Evolutionary conservation across 1,140 invertebrate genomes (phyloP).

Genomic region (Brachionus angularis): DNA sequence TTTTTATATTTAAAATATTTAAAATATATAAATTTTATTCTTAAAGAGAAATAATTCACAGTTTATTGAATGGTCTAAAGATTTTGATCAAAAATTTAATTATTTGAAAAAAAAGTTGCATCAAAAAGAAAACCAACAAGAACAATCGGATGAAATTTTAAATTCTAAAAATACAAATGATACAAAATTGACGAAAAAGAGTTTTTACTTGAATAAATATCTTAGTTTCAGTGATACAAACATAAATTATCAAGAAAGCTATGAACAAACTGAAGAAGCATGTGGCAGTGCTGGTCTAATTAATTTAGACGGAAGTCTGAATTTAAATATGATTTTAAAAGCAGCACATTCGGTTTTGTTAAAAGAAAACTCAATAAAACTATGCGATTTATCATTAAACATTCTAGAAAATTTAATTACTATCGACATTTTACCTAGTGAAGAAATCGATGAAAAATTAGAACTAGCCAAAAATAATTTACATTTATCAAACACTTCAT

Average conservation of each 20-base stretch:
- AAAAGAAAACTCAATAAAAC: slow-evolving; percentile 34
- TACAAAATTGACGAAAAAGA: no score
- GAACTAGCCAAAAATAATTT: slow-evolving; percentile 1
- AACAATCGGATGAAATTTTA: no score
- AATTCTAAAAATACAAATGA: no score
- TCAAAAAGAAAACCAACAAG: not conserved
- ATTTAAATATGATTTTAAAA: slow-evolving; percentile 26
- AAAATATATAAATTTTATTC: no score
- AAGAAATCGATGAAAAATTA: slow-evolving; percentile 3
- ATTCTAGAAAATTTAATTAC: slow-evolving; percentile 35
- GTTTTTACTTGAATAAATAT: not conserved
- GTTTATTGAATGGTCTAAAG: slow-evolving; percentile 1
- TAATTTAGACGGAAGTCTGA: slow-evolving; percentile 28
- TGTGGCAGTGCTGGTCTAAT: slow-evolving; percentile 20
- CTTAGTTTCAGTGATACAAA: slow-evolving; percentile 20
- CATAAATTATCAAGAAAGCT: slow-evolving; percentile 30
- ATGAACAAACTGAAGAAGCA: slow-evolving; percentile 38
- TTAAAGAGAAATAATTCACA: no score
- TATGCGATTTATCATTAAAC: slow-evolving; percentile 30
- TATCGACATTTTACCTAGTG: slow-evolving; percentile 26
- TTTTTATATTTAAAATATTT: no score
- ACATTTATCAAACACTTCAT: not conserved
- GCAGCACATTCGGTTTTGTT: slow-evolving; percentile 38
- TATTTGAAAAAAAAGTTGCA: not conserved
- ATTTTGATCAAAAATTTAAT: slow-evolving; percentile 12